phyloP scores from a whole-genome alignment of 2,113 vertebrate genomes.

The Semnornis frantzii region DNA sequence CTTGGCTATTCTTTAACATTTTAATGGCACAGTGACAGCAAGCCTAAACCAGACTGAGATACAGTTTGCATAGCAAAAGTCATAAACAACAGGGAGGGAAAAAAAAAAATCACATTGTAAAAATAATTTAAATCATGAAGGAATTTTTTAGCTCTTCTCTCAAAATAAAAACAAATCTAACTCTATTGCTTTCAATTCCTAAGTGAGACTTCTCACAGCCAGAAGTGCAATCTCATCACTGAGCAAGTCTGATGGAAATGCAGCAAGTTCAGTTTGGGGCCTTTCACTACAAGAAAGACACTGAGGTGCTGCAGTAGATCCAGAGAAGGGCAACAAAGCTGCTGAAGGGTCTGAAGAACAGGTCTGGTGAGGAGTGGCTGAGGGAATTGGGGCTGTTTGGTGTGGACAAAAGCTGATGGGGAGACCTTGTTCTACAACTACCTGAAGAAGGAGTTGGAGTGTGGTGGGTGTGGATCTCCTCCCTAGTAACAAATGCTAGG shows the following conservation, averaged over 20 bases:
- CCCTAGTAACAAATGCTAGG: no score
- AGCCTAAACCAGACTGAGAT: background rate
- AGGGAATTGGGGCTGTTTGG: no score
- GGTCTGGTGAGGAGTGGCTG: no score
- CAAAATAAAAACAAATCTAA: conserved; percentile 22
- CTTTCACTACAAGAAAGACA: no score
- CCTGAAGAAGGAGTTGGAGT: no score
- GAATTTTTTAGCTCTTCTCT: background rate
- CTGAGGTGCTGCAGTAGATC: no score
- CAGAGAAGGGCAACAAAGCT: no score
- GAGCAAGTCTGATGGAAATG: background rate
- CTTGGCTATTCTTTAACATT: conserved; percentile 18
- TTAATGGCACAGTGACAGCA: background rate
- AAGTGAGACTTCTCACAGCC: conserved; percentile 29
- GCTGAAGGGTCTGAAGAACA: no score
- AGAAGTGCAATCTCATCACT: background rate
- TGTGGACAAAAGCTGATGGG: no score
- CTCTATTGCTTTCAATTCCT: conserved; percentile 12
- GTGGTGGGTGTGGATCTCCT: no score
- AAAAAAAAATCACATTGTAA: background rate
- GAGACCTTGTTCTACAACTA: no score
- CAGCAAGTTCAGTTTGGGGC: background rate
- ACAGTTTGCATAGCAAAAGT: conserved; percentile 10
- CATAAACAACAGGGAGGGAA: background rate
- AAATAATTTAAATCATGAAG: background rate